These are phyloP conservation scores for Gadopsis bispinosus DNA, from an alignment of 2,797 vertebrate species.

Conservation along the genomic window DNA sequence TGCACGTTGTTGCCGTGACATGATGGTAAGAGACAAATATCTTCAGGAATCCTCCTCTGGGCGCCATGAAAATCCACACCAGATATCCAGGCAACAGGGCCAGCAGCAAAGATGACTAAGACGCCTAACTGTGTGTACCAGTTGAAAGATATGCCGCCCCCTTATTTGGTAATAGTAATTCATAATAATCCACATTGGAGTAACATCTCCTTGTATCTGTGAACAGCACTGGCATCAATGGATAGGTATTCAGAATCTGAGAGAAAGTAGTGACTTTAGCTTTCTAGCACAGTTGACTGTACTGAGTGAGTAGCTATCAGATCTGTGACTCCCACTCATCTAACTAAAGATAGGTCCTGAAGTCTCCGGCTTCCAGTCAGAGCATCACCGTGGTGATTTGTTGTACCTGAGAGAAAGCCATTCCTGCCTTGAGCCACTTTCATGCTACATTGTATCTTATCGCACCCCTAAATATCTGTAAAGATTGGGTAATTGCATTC, in stretches of 20 bases:
- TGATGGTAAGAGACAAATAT: neutral
- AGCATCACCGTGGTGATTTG: slow-evolving; percentile 41
- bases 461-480: slow-evolving; percentile 64
- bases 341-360: slow-evolving; percentile 50
- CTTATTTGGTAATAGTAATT: neutral
- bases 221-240: slow-evolving; percentile 25
- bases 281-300: slow-evolving; percentile 29
- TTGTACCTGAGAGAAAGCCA: slow-evolving; percentile 36
- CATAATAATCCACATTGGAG: neutral
- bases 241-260: slow-evolving; percentile 29
- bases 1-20: neutral
- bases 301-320: slow-evolving; percentile 46
- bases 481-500: slow-evolving; percentile 62
- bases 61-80: neutral
- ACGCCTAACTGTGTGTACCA: neutral
- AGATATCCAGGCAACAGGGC: neutral
- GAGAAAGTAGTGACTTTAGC: slow-evolving; percentile 38
- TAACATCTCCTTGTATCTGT: slow-evolving; percentile 15
- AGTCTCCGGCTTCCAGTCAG: slow-evolving; percentile 25
- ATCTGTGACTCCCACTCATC: slow-evolving; percentile 55
- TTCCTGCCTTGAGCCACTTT: slow-evolving; percentile 63
- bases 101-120: neutral
- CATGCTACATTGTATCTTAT: slow-evolving; percentile 66
- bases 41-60: neutral
- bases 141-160: neutral